phyloP scores from a whole-genome alignment of 2,888 invertebrate species.

The Microctonus brassicae region DNA sequence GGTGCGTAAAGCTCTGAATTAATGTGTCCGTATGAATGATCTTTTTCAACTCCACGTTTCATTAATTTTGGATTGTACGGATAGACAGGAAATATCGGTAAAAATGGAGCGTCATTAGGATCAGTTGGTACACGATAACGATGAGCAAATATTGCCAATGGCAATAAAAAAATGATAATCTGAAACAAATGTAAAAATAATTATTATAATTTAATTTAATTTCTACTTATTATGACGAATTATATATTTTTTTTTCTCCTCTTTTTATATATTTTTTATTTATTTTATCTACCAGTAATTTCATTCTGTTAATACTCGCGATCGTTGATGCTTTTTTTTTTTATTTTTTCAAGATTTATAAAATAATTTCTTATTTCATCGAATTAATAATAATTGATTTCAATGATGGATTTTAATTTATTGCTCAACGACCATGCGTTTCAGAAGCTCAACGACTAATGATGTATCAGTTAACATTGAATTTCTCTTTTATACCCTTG shows the following conservation, averaged over 20 bases:
- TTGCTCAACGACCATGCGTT: conserved; percentile 46
- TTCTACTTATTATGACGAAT: not conserved
- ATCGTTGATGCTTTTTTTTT: not conserved
- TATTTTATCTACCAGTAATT: conserved; percentile 58
- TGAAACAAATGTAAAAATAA: conserved; percentile 46
- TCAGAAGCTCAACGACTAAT: conserved; percentile 57
- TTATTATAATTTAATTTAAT: not conserved
- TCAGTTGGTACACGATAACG: conserved; percentile 49
- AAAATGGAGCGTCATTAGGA: conserved; percentile 64
- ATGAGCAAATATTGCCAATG: conserved; percentile 56
- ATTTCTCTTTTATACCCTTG: conserved; percentile 68
- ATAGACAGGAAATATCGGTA: conserved; percentile 63
- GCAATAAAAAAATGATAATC: conserved; percentile 57
- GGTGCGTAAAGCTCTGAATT: conserved; percentile 60
- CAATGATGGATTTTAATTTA: not conserved
- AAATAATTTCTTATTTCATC: not conserved
- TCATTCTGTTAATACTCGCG: conserved; percentile 4
- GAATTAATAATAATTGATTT: not conserved
- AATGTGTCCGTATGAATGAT: conserved; percentile 48
- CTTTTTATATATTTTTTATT: no score
- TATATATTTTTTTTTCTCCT: no score
- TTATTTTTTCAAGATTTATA: not conserved
- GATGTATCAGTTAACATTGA: conserved; percentile 63
- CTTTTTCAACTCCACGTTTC: conserved; percentile 60
- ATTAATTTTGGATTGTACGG: conserved; percentile 64